phyloP scores from a whole-genome alignment of 2,888 invertebrate genomes.

The Latheticus oryzae region DNA sequence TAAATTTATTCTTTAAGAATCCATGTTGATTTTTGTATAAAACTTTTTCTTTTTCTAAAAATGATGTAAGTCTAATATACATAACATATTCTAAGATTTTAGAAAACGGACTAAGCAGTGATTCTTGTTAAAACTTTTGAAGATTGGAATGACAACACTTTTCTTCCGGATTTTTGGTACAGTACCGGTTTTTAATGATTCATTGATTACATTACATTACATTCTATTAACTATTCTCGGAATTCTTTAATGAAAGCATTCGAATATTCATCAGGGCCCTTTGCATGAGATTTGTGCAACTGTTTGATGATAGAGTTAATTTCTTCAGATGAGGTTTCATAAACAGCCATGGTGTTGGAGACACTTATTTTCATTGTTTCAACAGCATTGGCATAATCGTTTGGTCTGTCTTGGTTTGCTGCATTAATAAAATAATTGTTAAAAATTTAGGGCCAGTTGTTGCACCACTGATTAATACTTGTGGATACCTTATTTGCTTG shows the following conservation, averaged over 20 bases:
- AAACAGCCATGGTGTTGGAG: not conserved
- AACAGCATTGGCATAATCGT: not conserved
- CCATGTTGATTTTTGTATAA: not conserved
- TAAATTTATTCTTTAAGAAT: not conserved
- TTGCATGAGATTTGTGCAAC: not conserved
- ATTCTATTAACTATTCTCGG: not conserved
- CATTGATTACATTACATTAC: not conserved
- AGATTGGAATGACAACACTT: not conserved
- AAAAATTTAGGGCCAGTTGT: too few species aligned
- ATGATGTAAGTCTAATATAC: not conserved
- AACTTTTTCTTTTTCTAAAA: not conserved
- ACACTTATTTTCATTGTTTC: not conserved
- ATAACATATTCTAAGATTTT: not conserved
- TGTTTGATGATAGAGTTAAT: constrained; percentile 1
- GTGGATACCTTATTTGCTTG: too few species aligned
- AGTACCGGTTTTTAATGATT: not conserved
- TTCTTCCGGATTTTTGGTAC: not conserved
- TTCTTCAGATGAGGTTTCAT: constrained; percentile 1
- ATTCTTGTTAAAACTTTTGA: not conserved
- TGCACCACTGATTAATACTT: too few species aligned
- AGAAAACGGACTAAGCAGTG: constrained; percentile 1
- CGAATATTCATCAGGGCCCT: not conserved
- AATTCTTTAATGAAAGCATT: not conserved
- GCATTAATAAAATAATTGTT: not conserved
- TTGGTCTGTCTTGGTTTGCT: not conserved